Conservation (phyloP, 1,140 invertebrate genomes). For the Eupeodes corollae region DNA sequence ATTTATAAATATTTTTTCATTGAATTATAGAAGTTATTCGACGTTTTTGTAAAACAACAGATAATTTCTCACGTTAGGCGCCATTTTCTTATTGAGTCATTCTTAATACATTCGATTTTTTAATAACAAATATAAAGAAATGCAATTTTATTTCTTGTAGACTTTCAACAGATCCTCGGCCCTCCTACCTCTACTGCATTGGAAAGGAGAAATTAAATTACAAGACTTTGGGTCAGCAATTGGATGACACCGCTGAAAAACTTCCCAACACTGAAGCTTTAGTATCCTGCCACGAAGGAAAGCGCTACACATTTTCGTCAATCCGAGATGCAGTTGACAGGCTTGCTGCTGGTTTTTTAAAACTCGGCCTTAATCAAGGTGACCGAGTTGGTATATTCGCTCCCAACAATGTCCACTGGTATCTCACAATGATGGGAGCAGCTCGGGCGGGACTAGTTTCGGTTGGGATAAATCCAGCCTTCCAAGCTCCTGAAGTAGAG, state of each 20-base stretch:
- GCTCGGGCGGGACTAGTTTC: slow-evolving; percentile 70
- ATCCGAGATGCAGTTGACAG: slow-evolving; percentile 56
- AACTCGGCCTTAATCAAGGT: slow-evolving; percentile 63
- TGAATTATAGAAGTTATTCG: too few relatives aligned
- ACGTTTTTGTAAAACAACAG: too few relatives aligned
- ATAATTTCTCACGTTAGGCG: too few relatives aligned
- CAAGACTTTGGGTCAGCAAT: slow-evolving; percentile 50
- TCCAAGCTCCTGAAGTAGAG: slow-evolving; percentile 61
- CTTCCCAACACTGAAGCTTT: slow-evolving; percentile 49
- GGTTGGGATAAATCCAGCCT: slow-evolving; percentile 78
- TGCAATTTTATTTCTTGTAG: neutral
- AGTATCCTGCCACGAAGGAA: slow-evolving; percentile 48
- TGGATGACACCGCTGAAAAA: slow-evolving; percentile 43
- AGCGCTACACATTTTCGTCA: slow-evolving; percentile 50
- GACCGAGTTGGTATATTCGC: slow-evolving; percentile 83
- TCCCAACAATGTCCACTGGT: slow-evolving; percentile 78
- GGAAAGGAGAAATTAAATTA: slow-evolving; percentile 45
- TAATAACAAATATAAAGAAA: too few relatives aligned
- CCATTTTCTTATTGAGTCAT: too few relatives aligned
- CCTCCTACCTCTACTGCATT: slow-evolving; percentile 33
- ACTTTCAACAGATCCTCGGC: neutral
- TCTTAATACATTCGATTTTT: too few relatives aligned
- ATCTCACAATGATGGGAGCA: slow-evolving; percentile 62
- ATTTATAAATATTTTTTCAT: too few relatives aligned
- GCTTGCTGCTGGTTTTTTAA: slow-evolving; percentile 67